Conservation (phyloP, 1,140 invertebrate species). For the Eriocheir sinensis region DNA sequence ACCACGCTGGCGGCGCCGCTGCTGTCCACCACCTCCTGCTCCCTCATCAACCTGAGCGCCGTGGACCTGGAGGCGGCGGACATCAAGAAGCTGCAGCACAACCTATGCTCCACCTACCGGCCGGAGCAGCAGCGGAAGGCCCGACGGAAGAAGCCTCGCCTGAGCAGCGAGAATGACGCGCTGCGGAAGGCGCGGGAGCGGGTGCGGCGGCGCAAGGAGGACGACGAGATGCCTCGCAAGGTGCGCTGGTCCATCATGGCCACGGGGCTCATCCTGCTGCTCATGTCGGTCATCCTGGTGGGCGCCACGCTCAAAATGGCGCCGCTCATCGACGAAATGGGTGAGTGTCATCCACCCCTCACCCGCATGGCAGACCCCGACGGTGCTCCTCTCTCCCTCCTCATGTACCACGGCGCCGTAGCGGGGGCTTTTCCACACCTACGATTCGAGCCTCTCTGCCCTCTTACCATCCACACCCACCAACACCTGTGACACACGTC, state of each 20-base stretch:
- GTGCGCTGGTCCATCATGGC: constrained; percentile 94
- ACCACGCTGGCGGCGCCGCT: constrained; percentile 69
- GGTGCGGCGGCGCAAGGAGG: constrained; percentile 68
- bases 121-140: neutral
- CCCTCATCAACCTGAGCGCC: constrained; percentile 78
- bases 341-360: constrained; percentile 85
- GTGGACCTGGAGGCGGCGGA: constrained; percentile 76
- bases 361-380: neutral
- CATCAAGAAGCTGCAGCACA: constrained; percentile 74
- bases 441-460: neutral
- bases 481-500: too few relatives aligned
- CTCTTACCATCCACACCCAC: neutral
- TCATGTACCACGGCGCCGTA: neutral
- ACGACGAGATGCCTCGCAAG: constrained; percentile 89
- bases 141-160: constrained; percentile 17
- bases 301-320: constrained; percentile 94
- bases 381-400: neutral
- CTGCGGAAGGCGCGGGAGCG: constrained; percentile 75
- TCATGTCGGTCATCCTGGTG: constrained; percentile 93
- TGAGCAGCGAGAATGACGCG: constrained; percentile 66
- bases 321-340: constrained; percentile 95
- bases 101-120: constrained; percentile 81
- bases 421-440: neutral
- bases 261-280: constrained; percentile 91
- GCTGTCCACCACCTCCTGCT: constrained; percentile 76